These are phyloP conservation scores for Cheirogaleus medius DNA, from an alignment of 2,113 vertebrate genomes.

Conservation along the genomic window DNA sequence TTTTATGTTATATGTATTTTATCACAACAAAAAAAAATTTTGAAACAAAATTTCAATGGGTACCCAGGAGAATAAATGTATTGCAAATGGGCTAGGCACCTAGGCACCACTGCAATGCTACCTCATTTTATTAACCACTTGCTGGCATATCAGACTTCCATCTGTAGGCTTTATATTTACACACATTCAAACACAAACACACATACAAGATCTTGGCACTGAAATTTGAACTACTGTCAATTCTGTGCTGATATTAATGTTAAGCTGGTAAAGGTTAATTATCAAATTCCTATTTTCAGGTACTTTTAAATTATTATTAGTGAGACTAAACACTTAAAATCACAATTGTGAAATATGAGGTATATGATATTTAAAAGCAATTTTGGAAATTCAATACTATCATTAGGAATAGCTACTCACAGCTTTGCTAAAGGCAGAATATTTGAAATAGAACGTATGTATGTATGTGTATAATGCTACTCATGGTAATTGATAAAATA, in stretches of 20 bases:
- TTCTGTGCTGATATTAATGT: not conserved
- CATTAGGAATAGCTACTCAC: not conserved
- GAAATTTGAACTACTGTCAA: constrained; percentile 37
- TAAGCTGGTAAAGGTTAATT: not conserved
- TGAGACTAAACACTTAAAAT: not conserved
- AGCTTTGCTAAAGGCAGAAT: not conserved
- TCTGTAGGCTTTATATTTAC: not conserved
- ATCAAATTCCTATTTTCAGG: constrained; percentile 20
- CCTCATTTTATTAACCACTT: constrained; percentile 24
- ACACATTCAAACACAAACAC: not conserved
- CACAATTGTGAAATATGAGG: not conserved
- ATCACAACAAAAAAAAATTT: not conserved
- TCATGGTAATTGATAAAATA: not conserved
- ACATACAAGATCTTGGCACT: not conserved
- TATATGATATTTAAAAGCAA: not conserved
- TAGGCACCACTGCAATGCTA: not conserved
- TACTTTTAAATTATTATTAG: constrained; percentile 18
- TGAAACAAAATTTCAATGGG: not conserved
- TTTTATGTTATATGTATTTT: not conserved
- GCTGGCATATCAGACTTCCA: not conserved
- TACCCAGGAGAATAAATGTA: not conserved
- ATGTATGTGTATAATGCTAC: not conserved
- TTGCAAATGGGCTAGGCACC: not conserved
- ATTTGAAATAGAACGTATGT: not conserved
- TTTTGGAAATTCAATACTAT: constrained; percentile 32